Evolutionary conservation across 2,888 invertebrate species (phyloP).

Genomic region (Acanthosoma haemorrhoidale): DNA sequence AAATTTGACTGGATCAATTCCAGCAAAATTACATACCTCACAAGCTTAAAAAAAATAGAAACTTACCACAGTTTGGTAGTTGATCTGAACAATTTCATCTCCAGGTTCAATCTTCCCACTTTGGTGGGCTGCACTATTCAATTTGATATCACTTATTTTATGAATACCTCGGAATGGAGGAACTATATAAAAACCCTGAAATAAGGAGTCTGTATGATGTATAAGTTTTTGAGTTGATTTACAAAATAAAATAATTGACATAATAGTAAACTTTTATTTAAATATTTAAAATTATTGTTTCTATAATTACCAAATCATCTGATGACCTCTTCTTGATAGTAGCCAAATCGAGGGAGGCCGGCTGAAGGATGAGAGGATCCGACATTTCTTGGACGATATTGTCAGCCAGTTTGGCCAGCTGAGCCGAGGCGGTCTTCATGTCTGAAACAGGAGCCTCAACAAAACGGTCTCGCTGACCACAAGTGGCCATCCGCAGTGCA

Average conservation of each 20-base stretch:
- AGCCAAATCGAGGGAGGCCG: conserved; percentile 82
- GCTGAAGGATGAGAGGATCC: conserved; percentile 87
- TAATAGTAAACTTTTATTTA: not conserved
- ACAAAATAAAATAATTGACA: not conserved
- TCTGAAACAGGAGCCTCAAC: conserved; percentile 78
- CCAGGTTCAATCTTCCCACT: conserved; percentile 90
- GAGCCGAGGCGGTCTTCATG: conserved; percentile 64
- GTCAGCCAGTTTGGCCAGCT: conserved; percentile 73
- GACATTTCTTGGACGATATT: conserved; percentile 77
- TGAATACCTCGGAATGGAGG: conserved; percentile 71
- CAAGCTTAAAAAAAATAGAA: not conserved
- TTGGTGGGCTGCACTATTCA: conserved; percentile 86
- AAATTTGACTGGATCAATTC: no score
- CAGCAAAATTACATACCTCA: no score
- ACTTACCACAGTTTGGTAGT: conserved; percentile 53
- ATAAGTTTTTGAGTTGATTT: no score
- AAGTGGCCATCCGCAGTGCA: conserved; percentile 80
- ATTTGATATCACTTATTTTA: conserved; percentile 83
- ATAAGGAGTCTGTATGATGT: no score
- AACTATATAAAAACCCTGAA: conserved; percentile 78
- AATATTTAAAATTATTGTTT: not conserved
- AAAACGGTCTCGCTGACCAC: conserved; percentile 85
- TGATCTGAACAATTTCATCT: conserved; percentile 91
- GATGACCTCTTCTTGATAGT: conserved; percentile 76
- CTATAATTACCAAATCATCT: conserved; percentile 61